These are phyloP conservation scores for Meteorus sp. DNA, from an alignment of 1,140 invertebrate species.

Conservation along the genomic window DNA sequence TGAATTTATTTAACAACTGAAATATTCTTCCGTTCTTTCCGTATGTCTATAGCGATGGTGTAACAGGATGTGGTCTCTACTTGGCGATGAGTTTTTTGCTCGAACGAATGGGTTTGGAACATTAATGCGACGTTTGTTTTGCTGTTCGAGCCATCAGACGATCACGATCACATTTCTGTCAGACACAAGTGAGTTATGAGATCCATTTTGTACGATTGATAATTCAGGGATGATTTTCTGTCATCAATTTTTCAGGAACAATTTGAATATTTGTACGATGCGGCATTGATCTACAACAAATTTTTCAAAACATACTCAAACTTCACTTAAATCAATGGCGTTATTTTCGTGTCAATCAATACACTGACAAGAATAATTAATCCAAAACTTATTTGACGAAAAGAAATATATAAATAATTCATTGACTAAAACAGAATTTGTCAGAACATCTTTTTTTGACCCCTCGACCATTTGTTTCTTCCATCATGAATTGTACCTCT, in stretches of 20 bases:
- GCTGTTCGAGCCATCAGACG: conserved; percentile 34
- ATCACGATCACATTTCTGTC: conserved; percentile 34
- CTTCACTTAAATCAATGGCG: too few relatives aligned
- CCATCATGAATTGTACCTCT: too few relatives aligned
- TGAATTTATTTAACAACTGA: too few relatives aligned
- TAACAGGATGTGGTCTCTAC: conserved; percentile 38
- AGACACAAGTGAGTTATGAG: not conserved
- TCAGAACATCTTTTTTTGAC: too few relatives aligned
- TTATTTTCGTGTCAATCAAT: too few relatives aligned
- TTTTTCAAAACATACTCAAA: conserved; percentile 46
- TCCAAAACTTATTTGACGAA: too few relatives aligned
- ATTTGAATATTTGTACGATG: conserved; percentile 43
- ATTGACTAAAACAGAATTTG: too few relatives aligned
- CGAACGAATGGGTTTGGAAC: conserved; percentile 38
- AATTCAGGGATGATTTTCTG: not conserved
- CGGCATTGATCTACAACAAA: conserved; percentile 37
- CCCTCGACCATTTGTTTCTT: too few relatives aligned
- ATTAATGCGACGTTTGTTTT: conserved; percentile 38
- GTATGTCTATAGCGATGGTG: not conserved
- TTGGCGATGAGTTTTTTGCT: conserved; percentile 36
- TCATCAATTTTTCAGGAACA: conserved; percentile 39
- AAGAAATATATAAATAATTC: too few relatives aligned
- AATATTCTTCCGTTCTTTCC: too few relatives aligned
- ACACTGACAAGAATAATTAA: too few relatives aligned
- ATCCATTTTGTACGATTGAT: too few relatives aligned